phyloP scores from a whole-genome alignment of 2,113 vertebrate species.

The Oxyruncus cristatus region DNA sequence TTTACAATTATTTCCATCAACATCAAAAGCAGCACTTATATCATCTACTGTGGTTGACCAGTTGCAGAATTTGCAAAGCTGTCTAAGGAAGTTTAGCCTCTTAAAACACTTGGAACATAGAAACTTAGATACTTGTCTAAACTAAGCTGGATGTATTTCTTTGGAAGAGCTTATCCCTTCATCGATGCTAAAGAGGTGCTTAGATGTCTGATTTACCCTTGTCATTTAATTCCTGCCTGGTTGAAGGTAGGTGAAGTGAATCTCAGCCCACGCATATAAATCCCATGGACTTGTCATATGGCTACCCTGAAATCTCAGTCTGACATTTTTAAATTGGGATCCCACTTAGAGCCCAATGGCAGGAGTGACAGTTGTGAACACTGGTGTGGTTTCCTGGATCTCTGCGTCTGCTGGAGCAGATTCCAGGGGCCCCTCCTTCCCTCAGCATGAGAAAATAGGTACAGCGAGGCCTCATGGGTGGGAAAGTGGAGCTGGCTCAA shows the following conservation, averaged over 20 bases:
- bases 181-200: not conserved
- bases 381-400: not conserved
- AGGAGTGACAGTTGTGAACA: not conserved
- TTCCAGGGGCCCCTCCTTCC: constrained; percentile 27
- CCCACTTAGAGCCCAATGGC: not conserved
- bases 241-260: not conserved
- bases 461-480: not conserved
- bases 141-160: not conserved
- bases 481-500: not conserved
- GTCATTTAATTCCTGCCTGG: not conserved
- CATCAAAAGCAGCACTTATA: not conserved
- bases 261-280: not conserved
- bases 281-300: not conserved
- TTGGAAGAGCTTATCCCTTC: not conserved
- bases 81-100: not conserved
- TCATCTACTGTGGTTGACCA: accelerated
- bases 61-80: not conserved
- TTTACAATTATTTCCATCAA: not conserved
- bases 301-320: not conserved
- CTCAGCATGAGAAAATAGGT: constrained; percentile 18
- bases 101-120: not conserved
- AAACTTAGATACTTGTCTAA: not conserved
- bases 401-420: not conserved
- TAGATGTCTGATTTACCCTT: not conserved
- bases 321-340: not conserved